Base-by-base conservation (phyloP, 2,888 invertebrate genomes). In the Dryomyza anilis region DNA sequence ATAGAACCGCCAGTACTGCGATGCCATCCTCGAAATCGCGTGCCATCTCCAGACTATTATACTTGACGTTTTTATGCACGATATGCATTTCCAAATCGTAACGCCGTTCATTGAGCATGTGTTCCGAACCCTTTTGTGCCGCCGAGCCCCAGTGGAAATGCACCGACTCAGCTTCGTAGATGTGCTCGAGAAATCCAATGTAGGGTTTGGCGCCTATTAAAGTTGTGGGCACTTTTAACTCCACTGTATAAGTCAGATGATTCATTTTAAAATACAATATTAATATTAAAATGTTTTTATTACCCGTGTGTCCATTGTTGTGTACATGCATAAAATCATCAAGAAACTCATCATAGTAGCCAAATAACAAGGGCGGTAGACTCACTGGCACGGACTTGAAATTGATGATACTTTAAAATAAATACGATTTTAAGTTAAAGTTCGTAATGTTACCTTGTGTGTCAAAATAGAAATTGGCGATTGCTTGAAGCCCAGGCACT, bases 131-230 rank as follows among this genome's bases (percentile, higher is more conserved):
- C 30, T 88, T 86, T 76, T 87, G 86, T 79, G 89, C 88, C 72
- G 87, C 86, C 68, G 87, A 87, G 1, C 88, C 83, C 92, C 92
- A 92, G 79, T 92, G 92, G 81, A 92, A 92, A 60, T 81, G 81
- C 0, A 81, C 73, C 1, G 65, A 70, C 29, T 73, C 69, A 0
- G 76, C 77, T 65, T 78, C 78, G 61, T 78, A 81, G 3, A 66
- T 55, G 23, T 55, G 56, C 10, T 75, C 61, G 3, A 77, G 64
- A 8, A 61, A 67, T 12, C 77, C 78, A 7, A 81, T 63, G 65
- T 68, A 77, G 0, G 81, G 81, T 4, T 65, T 71, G 0, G 70
- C 69, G 0, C 74, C 73, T n/a, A 71, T 67, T 3, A 72, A 66
- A 8, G 79, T 81, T 0, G 68, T 21, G 0, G 77, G 75, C 2